Percentiles rank a stretch among this genome's conserved stretches.
These are phyloP conservation scores for Philaethria dido DNA, from an alignment of 2,888 invertebrate species.

Conservation along the genomic window DNA sequence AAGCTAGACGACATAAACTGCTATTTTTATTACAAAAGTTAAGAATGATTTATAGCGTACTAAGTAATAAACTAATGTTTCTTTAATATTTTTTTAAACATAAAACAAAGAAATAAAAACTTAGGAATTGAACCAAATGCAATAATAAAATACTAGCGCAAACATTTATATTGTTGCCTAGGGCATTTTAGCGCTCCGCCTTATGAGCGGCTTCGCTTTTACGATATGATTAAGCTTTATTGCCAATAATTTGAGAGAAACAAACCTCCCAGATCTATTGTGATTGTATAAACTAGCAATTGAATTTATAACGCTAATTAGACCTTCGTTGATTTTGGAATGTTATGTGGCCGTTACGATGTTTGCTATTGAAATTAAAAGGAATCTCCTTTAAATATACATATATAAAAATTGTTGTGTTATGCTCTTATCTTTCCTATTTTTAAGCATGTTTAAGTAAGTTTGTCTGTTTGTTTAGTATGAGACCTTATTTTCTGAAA, in stretches of 20 bases:
- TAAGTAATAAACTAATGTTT: neutral
- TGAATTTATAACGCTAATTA: constrained; percentile 62
- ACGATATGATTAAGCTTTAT: constrained; percentile 80
- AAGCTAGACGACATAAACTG: too few species aligned
- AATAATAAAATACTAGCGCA: constrained; percentile 5
- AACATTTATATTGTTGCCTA: constrained; percentile 55
- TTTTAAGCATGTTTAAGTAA: too few species aligned
- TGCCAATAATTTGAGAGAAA: constrained; percentile 81
- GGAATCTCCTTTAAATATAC: neutral
- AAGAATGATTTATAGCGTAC: neutral
- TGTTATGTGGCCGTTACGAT: neutral
- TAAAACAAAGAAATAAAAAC: neutral
- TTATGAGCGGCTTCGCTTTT: constrained; percentile 57
- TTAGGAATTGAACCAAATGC: neutral
- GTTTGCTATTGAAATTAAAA: neutral
- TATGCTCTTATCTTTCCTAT: too few species aligned
- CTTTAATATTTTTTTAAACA: neutral
- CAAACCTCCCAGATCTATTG: constrained; percentile 71
- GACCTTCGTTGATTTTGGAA: constrained; percentile 11
- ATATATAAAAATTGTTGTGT: too few species aligned
- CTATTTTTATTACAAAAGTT: neutral
- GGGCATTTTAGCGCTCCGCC: constrained; percentile 55
- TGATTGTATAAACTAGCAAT: constrained; percentile 65
- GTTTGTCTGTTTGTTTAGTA: too few species aligned
- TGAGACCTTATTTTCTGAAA: too few species aligned